Conservation (phyloP, 2,797 vertebrate genomes). For the Phrynocephalus forsythii region DNA sequence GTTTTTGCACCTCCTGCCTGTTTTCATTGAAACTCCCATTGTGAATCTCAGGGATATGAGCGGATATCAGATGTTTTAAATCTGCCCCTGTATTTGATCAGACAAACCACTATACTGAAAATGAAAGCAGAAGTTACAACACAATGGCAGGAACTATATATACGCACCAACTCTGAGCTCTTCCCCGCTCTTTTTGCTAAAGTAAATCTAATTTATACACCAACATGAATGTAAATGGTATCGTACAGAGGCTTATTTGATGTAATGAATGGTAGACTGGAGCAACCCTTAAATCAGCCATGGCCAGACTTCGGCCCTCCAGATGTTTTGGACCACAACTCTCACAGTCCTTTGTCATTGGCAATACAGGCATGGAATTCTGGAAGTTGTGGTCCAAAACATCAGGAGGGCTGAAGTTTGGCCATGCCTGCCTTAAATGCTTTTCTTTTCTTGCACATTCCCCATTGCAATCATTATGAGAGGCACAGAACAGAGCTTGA, state of each 20-base stretch:
- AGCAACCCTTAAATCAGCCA: background rate
- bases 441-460: background rate
- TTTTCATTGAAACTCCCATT: background rate
- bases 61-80: background rate
- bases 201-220: background rate
- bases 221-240: background rate
- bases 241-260: background rate
- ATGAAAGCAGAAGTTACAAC: background rate
- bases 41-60: background rate
- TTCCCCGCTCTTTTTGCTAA: slow-evolving; percentile 9
- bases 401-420: too few species aligned
- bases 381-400: too few species aligned
- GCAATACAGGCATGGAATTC: too few species aligned
- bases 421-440: background rate
- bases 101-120: background rate
- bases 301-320: too few species aligned
- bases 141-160: background rate
- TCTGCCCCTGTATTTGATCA: background rate
- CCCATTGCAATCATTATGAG: background rate
- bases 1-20: background rate
- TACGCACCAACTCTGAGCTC: background rate
- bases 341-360: too few species aligned
- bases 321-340: too few species aligned
- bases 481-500: background rate
- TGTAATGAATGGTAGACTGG: background rate